Evolutionary conservation across 2,888 invertebrate species (phyloP).

Genomic region (Dasysyrphus tricinctus): DNA sequence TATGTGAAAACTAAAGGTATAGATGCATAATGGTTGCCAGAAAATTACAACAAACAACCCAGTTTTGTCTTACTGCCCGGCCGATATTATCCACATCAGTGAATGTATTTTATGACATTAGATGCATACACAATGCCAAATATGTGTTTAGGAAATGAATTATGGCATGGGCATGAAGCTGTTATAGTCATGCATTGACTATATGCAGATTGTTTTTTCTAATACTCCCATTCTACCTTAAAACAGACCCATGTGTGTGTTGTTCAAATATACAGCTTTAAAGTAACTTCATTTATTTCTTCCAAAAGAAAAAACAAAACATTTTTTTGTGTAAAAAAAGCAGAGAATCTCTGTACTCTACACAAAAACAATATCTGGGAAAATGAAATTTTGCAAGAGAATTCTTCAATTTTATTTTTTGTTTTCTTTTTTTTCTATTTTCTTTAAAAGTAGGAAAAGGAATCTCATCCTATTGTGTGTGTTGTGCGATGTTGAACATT

Average conservation of each 20-base stretch:
- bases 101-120: slow-evolving; percentile 14
- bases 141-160: slow-evolving; percentile 12
- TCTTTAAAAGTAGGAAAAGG: neutral
- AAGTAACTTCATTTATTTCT: neutral
- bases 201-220: neutral
- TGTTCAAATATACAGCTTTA: neutral
- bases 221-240: neutral
- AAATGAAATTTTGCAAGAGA: neutral
- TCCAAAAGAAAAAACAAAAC: neutral
- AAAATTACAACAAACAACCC: neutral
- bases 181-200: neutral
- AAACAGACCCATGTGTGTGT: neutral
- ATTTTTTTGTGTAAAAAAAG: neutral
- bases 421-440: neutral
- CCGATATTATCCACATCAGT: neutral
- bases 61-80: neutral
- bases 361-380: too few species aligned
- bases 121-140: slow-evolving; percentile 8
- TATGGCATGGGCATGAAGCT: neutral
- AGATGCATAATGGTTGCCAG: neutral
- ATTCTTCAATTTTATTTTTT: neutral
- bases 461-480: neutral
- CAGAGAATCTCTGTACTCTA: neutral
- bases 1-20: too few species aligned
- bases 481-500: neutral